phyloP scores from a whole-genome alignment of 2,797 vertebrate genomes.

The Gambusia yucatana region DNA sequence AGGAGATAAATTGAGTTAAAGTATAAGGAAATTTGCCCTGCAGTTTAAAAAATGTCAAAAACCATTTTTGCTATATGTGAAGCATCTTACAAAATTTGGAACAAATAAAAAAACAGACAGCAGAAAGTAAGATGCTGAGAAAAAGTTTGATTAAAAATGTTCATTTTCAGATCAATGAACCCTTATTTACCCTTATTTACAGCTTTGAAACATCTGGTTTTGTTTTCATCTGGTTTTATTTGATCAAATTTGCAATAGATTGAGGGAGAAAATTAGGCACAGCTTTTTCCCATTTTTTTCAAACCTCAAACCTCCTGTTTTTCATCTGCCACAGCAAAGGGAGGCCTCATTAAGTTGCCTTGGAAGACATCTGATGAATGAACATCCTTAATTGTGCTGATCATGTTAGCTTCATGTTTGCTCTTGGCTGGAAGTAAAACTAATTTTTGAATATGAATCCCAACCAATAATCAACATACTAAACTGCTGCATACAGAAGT shows the following conservation, averaged over 20 bases:
- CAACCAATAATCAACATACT: slow-evolving; percentile 47
- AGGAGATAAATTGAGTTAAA: neutral
- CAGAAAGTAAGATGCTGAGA: neutral
- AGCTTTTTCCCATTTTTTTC: slow-evolving; percentile 13
- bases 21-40: neutral
- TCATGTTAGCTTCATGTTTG: slow-evolving; percentile 57
- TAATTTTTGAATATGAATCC: slow-evolving; percentile 51
- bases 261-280: slow-evolving; percentile 5
- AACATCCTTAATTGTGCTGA: slow-evolving; percentile 64
- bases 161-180: neutral
- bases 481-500: slow-evolving; percentile 22
- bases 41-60: neutral
- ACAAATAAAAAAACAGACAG: neutral
- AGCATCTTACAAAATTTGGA: neutral
- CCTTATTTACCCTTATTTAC: neutral
- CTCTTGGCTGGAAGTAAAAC: slow-evolving; percentile 53
- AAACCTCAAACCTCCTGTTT: slow-evolving; percentile 9
- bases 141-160: neutral
- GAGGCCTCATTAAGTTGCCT: slow-evolving; percentile 38
- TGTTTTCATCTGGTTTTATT: neutral
- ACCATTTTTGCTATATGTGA: neutral
- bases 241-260: slow-evolving; percentile 3
- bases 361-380: slow-evolving; percentile 55
- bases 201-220: neutral
- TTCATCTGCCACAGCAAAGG: slow-evolving; percentile 26